Evolutionary conservation across 2,888 invertebrate species (phyloP), one percentile per base, ranked within the genome.

Genomic region (Adela reaumurella): DNA sequence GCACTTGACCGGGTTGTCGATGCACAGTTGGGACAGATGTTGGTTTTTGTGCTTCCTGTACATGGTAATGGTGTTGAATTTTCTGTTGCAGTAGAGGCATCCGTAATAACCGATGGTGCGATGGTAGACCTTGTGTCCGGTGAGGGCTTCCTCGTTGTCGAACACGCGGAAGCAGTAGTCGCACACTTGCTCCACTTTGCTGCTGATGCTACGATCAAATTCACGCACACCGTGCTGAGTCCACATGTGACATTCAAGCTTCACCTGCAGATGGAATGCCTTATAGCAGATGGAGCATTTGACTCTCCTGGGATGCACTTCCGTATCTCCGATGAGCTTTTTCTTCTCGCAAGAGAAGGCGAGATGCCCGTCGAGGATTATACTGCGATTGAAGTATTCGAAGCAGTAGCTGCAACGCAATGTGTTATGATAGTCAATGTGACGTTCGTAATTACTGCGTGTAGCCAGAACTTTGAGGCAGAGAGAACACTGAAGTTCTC

Each of bases 21-120:
- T 71, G 55, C 70, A 77, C 45, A 63, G 65, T 59, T 65, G 74
- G 45, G 62, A 55, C 55, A 69, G 73, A 61, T 70, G 80, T 51
- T 77, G 74, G 41, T 68, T 76, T 62, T 82, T 79, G 55, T 83
- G 83, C 53, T 80, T 73, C 17, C 76, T 68, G 55, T 76, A 76
- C 1, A 68, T 56, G 2, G 78, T 76, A 55, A 76, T 60, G 1
- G 81, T 78, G 54, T 70, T 74, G 58, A 83, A 82, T 56, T 81
- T 81, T 48, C 70, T 69, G 43, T 65, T 66, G 55, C 83, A 83
- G 55, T 81, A 74, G 14, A 70, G 61, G 56, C 83, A 83, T 1
- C 80, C 79, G 50, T 64, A 77, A 56, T 63, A 74, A 5, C 73
- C 73, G 19, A 74, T 42, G 1, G 74, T 70, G 17, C 79, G 68